phyloP scores from a whole-genome alignment of 2,113 vertebrate species.

The Microcebus lehilahytsara region DNA sequence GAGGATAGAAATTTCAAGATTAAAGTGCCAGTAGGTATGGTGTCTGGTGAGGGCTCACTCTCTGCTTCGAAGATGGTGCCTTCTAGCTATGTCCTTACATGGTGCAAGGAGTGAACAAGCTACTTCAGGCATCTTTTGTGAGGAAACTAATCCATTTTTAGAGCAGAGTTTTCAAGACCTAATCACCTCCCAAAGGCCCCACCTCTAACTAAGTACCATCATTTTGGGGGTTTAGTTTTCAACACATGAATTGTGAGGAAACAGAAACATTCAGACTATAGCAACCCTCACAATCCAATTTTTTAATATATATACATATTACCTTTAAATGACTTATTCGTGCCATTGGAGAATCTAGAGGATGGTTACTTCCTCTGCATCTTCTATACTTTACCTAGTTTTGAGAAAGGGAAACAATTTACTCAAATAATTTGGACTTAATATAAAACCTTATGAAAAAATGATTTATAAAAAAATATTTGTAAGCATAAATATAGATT shows the following conservation, averaged over 20 bases:
- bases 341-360: background rate
- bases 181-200: background rate
- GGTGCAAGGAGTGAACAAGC: background rate
- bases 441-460: background rate
- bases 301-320: background rate
- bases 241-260: background rate
- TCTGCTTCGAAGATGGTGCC: too few relatives aligned
- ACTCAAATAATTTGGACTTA: background rate
- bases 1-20: too few relatives aligned
- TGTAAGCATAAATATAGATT: background rate
- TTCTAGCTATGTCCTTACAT: background rate
- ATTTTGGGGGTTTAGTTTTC: background rate
- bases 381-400: background rate
- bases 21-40: background rate
- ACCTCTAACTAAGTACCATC: background rate
- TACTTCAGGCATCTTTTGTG: fast-evolving
- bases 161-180: background rate
- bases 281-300: background rate
- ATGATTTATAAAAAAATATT: background rate
- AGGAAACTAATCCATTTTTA: background rate
- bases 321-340: background rate
- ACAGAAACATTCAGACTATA: background rate
- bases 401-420: background rate
- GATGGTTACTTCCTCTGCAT: background rate
- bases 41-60: background rate